These are phyloP conservation scores for Phyllostomus discolor DNA, from an alignment of 2,113 vertebrate genomes.

Conservation along the genomic window DNA sequence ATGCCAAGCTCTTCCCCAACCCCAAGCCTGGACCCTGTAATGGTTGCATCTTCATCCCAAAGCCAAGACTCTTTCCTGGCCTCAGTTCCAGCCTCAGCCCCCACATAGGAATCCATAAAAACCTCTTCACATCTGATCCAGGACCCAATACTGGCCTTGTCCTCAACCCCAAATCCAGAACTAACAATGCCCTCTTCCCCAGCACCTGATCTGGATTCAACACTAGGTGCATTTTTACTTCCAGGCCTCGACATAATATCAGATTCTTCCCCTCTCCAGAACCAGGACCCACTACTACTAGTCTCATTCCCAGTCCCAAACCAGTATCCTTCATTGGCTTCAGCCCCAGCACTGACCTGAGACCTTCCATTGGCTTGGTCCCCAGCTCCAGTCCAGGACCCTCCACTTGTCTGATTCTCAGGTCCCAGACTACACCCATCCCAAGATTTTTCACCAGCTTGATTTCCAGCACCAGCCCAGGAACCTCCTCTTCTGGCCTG, in stretches of 20 bases:
- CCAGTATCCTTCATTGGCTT: conserved; percentile 59
- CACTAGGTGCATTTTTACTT: conserved; percentile 10
- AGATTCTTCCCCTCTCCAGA: conserved; percentile 42
- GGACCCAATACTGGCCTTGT: background rate
- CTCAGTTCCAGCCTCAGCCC: background rate
- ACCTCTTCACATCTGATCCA: conserved; percentile 36
- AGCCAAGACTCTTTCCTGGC: conserved; percentile 13
- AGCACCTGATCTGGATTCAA: conserved; percentile 8
- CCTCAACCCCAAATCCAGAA: conserved; percentile 18
- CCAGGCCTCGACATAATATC: background rate
- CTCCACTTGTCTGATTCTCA: conserved; percentile 6
- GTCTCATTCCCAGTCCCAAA: conserved; percentile 54
- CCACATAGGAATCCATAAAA: background rate
- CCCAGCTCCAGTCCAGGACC: background rate
- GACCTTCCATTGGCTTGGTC: conserved; percentile 49
- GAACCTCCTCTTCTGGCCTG: background rate
- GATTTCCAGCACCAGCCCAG: background rate
- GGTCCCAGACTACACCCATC: background rate
- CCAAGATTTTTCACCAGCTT: conserved; percentile 38
- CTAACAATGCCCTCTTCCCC: background rate
- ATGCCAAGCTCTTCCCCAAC: background rate
- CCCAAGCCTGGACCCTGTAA: background rate
- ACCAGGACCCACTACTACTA: conserved; percentile 50
- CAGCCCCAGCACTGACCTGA: conserved; percentile 17
- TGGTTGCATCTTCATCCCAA: conserved; percentile 33